Base-by-base conservation (phyloP, 2,888 invertebrate species). In the Agrochola lychnidis region DNA sequence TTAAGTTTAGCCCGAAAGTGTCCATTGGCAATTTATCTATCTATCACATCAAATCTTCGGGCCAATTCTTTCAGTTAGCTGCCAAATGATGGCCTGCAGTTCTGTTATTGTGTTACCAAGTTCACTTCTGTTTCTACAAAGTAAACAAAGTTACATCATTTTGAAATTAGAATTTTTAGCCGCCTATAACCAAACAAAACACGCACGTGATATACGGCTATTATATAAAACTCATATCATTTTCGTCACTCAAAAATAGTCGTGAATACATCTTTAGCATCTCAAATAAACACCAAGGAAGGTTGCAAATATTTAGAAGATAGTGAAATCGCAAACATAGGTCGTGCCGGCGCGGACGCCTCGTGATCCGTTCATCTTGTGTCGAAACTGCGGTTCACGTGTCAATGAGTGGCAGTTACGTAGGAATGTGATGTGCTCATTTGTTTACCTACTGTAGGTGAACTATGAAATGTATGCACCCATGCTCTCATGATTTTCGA, bases 241-340 rank as follows among this genome's bases (percentile, higher is more conserved):
- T 80, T 79, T 81, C 84, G 61, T 75, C 70, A 73, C 62, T 42
- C 66, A 57, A 53, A 42, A 70, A 73, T 9, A 75, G 59, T 78
- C 87, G 89, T 89, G 89, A 75, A 64, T 45, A 51, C 40, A 42
- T 76, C 42, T 79, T 88, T 88, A 88, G 85, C 82, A 73, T 66
- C 70, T 77, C 67, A 79, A 78, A 87, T 73, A 64, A 83, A 76
- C 51, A 80, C 70, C 57, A 68, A 73, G 59, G 70, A 68, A 70
- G 74, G 78, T 82, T 87, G 85, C 85, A 86, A 88, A 89, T 87
- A 77, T 82, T 86, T 87, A 82, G 86, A 75, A 81, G 84, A 86
- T 86, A 93, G 94, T 92, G 94, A 95, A 95, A 94, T 94, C 92
- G 91, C 92, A 93, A 94, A 93, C 89, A 91, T 79, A 76, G 85